phyloP scores from a whole-genome alignment of 1,140 invertebrate species.

The Anoplolepis gracilipes region DNA sequence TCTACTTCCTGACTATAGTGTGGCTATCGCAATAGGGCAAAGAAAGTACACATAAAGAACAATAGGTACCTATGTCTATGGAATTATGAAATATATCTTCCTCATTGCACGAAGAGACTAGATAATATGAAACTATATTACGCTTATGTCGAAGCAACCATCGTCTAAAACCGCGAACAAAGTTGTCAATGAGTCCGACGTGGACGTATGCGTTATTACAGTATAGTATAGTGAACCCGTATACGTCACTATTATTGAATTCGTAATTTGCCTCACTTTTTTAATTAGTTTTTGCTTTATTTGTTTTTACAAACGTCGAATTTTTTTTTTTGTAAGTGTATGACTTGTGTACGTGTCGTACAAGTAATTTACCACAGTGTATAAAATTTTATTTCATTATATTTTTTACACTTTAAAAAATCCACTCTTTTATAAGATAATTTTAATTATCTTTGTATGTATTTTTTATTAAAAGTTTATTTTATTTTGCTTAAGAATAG shows the following conservation, averaged over 20 bases:
- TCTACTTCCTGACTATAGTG: not conserved
- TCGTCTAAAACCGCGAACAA: conserved; percentile 32
- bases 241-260: not conserved
- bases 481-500: not conserved
- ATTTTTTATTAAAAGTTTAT: not conserved
- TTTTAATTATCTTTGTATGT: not conserved
- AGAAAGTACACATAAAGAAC: conserved; percentile 50
- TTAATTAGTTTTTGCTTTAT: not conserved
- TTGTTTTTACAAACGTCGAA: conserved; percentile 2
- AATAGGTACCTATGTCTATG: conserved; percentile 51
- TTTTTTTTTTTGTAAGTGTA: conserved; percentile 15
- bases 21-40: conserved; percentile 26
- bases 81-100: conserved; percentile 58
- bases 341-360: not conserved
- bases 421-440: not conserved
- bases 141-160: conserved; percentile 25
- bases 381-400: not conserved
- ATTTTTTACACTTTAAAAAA: not conserved
- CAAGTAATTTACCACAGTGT: no score
- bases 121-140: conserved; percentile 54
- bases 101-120: conserved; percentile 54
- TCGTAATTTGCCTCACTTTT: conserved; percentile 18
- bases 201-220: not conserved
- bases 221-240: not conserved
- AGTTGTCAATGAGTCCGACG: conserved; percentile 42